phyloP scores from a whole-genome alignment of 2,797 vertebrate genomes.

The Mionectes olivaceus region DNA sequence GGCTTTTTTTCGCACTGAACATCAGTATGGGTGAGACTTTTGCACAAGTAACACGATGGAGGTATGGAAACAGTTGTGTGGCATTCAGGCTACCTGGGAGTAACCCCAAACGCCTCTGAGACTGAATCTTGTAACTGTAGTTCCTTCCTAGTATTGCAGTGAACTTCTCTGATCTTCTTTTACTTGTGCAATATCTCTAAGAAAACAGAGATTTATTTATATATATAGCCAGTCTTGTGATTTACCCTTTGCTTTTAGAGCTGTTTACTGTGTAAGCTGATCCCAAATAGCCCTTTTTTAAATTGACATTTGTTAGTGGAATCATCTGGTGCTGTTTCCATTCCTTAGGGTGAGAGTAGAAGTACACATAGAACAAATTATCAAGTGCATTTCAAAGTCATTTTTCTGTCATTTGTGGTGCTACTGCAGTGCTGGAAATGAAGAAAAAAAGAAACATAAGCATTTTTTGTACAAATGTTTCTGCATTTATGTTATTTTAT shows the following conservation, averaged over 20 bases:
- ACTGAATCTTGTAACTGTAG: rapidly evolving
- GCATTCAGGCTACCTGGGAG: not conserved
- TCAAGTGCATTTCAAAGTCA: not conserved
- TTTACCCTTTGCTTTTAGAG: not conserved
- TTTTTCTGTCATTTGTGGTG: not conserved
- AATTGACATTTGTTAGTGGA: not conserved
- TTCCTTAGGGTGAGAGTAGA: not conserved
- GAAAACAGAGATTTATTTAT: not conserved
- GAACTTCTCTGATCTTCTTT: not conserved
- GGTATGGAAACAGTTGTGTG: not conserved
- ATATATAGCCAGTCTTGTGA: not conserved
- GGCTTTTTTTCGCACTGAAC: not conserved
- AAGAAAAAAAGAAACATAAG: not conserved
- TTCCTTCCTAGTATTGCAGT: not conserved
- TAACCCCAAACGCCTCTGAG: not conserved
- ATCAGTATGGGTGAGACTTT: not conserved
- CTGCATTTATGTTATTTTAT: not conserved
- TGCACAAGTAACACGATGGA: not conserved
- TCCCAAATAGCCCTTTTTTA: not conserved
- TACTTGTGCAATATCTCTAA: not conserved
- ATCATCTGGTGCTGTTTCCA: not conserved
- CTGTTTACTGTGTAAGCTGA: not conserved
- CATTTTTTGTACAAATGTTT: not conserved
- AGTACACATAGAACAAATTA: not conserved
- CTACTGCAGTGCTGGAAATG: not conserved